Percentiles rank a stretch among this genome's conserved stretches.
Conservation (phyloP, 2,888 invertebrate genomes). For the Synergus itoensis region DNA sequence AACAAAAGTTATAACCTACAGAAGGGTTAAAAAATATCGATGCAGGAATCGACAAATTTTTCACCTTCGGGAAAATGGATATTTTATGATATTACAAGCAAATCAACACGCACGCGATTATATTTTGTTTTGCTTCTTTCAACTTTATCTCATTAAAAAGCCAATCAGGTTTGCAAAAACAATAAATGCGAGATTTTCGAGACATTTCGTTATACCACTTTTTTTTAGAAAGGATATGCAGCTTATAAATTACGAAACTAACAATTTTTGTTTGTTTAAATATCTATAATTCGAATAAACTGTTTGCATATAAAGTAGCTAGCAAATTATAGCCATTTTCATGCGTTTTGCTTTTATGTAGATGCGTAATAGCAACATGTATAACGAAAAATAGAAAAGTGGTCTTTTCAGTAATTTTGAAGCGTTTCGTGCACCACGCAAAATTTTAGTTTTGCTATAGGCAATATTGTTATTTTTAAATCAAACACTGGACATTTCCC, state of each 20-base stretch:
- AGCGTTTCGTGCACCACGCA: no score
- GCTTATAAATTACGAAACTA: background rate
- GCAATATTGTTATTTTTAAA: background rate
- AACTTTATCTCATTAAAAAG: no score
- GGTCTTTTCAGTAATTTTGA: background rate
- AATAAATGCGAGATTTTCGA: background rate
- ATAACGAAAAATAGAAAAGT: background rate
- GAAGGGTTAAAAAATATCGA: background rate
- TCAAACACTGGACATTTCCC: background rate
- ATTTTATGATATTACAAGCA: background rate
- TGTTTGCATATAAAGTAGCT: background rate
- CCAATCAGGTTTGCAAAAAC: no score
- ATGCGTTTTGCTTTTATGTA: background rate
- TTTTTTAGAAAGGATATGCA: no score
- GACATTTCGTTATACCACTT: no score
- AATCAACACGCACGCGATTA: no score
- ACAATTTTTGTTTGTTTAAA: background rate
- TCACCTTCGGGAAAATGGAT: background rate
- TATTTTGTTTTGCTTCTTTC: no score
- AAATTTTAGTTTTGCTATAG: background rate
- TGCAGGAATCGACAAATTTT: background rate
- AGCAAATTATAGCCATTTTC: background rate
- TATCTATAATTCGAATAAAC: background rate
- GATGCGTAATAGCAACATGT: background rate
- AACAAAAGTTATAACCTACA: background rate